Conservation (phyloP, 2,113 vertebrate genomes). For the Lamprotornis superbus region DNA sequence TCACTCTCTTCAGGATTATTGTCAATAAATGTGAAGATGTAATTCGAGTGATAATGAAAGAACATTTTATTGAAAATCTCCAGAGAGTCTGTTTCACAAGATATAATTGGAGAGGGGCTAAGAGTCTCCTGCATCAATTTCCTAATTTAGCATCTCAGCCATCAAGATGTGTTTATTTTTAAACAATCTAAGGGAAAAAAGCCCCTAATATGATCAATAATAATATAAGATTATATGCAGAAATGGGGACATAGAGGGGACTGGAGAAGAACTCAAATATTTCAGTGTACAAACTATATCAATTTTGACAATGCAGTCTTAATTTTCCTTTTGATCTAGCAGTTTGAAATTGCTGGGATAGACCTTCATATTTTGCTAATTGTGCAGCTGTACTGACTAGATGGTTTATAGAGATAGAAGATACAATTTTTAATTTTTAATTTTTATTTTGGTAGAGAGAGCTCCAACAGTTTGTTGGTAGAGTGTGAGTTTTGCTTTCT, state of each 20-base stretch:
- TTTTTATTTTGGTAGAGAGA: not conserved
- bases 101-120: constrained; percentile 51
- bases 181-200: not conserved
- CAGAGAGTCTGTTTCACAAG: constrained; percentile 17
- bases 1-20: constrained; percentile 3
- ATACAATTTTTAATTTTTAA: not conserved
- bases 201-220: constrained; percentile 23
- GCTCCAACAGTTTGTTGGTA: not conserved
- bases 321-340: not conserved
- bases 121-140: constrained; percentile 43
- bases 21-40: constrained; percentile 27
- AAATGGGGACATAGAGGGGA: not conserved
- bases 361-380: not conserved
- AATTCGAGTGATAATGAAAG: constrained; percentile 64
- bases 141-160: constrained; percentile 36
- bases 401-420: not conserved
- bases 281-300: not conserved
- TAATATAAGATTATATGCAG: not conserved
- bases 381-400: not conserved
- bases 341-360: not conserved
- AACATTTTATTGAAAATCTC: constrained; percentile 59
- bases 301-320: not conserved
- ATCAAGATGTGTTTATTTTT: constrained; percentile 19
- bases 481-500: not conserved
- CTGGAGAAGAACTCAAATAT: not conserved